Evolutionary conservation across 2,888 invertebrate species (phyloP), one percentile per base, ranked within the genome.

Genomic region (Melangyna quadrimaculata): DNA sequence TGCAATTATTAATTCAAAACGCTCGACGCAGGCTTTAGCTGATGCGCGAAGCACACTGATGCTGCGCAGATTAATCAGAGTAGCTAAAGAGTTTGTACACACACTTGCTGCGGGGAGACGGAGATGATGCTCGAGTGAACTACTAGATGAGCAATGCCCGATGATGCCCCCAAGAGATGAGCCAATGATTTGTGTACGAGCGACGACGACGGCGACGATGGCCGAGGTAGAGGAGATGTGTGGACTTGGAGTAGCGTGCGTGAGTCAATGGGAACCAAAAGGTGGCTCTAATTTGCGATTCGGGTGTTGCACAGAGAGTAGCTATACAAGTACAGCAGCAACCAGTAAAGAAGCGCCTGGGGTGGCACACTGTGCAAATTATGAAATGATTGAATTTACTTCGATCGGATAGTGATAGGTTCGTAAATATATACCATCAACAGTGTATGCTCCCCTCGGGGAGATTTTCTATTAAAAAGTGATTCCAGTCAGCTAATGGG

Each of bases 1-100:
- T 86, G 77, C 86, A 86, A 86, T 81, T 81, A 86, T 86, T 78
- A 86, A 86, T 86, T 86, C 81, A 73, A 73, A 73, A 14, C 55
- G 57, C 40, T 71, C 73, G 43, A 53, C 55, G 29, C 45, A 24
- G 48, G 14, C 48, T 19, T 6, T 65, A 57, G 65, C 53, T 73
- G n/a, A n/a, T n/a, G 59, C 43, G 81, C 32, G 71, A 67, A 75
- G 75, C 80, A 75, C 55, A 19, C 53, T 45, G 67, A 77, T 63
- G 73, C 78, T 55, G 65, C 29, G 67, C 71, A 84, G 84, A 84
- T 80, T 80, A 84, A 84, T 80, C 80, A 72, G 80, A 77, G 53
- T 77, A 61, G n/a, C n/a, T n/a, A n/a, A n/a, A n/a, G n/a, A n/a
- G 61, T 61, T 75, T 17, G 10, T 67, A 75, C 40, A 72, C 19